phyloP scores from a whole-genome alignment of 35 echinoderm and acorn worm species.

The Lytechinus variegatus region DNA sequence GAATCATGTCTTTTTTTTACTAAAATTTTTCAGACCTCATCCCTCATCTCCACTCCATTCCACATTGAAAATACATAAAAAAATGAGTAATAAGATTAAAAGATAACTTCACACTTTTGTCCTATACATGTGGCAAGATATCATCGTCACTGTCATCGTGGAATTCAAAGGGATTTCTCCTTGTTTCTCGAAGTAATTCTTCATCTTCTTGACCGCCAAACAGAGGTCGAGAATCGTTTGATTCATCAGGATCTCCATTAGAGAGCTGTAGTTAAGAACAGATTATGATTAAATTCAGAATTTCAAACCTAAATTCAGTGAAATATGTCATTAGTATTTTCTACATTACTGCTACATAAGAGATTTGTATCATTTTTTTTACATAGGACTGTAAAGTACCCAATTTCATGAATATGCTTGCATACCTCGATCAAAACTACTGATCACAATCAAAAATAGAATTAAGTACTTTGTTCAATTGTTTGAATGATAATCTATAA shows the following conservation, averaged over 20 bases:
- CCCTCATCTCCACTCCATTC: neutral
- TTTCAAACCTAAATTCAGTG: no score
- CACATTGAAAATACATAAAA: neutral
- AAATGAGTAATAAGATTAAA: neutral
- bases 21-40: neutral
- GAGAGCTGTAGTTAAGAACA: conserved; percentile 60
- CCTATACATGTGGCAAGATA: conserved; percentile 67
- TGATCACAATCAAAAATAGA: neutral
- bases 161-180: conserved; percentile 66
- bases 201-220: conserved; percentile 80
- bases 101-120: neutral
- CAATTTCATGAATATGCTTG: no score
- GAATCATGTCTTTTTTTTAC: neutral
- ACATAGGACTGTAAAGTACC: no score
- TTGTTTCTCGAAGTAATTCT: conserved; percentile 71
- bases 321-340: no score
- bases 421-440: no score
- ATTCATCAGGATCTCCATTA: conserved; percentile 66
- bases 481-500: neutral
- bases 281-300: no score
- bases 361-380: no score
- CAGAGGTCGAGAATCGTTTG: conserved; percentile 37
- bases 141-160: conserved; percentile 91
- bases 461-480: neutral
- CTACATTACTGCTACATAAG: no score